phyloP scores from a whole-genome alignment of 2,888 invertebrate species.

The Drosophila meridionalis region DNA sequence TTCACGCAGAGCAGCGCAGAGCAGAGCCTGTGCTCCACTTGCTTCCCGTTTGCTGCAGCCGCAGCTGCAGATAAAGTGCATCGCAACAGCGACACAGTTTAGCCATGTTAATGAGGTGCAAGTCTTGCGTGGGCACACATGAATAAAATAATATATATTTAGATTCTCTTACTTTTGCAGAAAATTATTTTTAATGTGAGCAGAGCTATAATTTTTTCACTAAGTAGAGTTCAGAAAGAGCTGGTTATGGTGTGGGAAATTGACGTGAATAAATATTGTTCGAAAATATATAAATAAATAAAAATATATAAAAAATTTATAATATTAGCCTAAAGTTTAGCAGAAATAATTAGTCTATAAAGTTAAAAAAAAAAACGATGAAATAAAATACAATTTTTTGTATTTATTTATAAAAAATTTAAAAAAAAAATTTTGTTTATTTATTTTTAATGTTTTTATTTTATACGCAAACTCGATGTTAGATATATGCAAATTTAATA shows the following conservation, averaged over 20 bases:
- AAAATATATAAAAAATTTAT: no score
- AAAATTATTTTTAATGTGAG: neutral
- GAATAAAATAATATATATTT: neutral
- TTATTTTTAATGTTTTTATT: no score
- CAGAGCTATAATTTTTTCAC: no score
- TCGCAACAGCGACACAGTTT: conserved; percentile 50
- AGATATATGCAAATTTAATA: no score
- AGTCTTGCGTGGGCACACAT: conserved; percentile 23
- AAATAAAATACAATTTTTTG: no score
- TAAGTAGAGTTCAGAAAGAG: neutral
- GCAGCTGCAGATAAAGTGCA: conserved; percentile 9
- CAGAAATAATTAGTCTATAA: no score
- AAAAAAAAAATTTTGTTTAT: no score
- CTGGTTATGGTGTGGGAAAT: neutral
- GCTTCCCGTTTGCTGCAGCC: conserved; percentile 18
- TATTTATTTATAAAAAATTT: no score
- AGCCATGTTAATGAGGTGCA: conserved; percentile 64
- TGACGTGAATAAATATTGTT: neutral
- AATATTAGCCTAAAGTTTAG: no score
- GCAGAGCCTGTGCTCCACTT: conserved; percentile 29
- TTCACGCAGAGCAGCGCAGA: conserved; percentile 42
- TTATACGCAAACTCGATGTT: no score
- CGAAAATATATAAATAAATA: no score
- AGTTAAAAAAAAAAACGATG: no score
- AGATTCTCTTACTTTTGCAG: neutral